Percentiles rank a stretch among this genome's conserved stretches.
These are phyloP conservation scores for Melanotaenia duboulayi DNA, from an alignment of 2,113 vertebrate species.

Conservation along the genomic window DNA sequence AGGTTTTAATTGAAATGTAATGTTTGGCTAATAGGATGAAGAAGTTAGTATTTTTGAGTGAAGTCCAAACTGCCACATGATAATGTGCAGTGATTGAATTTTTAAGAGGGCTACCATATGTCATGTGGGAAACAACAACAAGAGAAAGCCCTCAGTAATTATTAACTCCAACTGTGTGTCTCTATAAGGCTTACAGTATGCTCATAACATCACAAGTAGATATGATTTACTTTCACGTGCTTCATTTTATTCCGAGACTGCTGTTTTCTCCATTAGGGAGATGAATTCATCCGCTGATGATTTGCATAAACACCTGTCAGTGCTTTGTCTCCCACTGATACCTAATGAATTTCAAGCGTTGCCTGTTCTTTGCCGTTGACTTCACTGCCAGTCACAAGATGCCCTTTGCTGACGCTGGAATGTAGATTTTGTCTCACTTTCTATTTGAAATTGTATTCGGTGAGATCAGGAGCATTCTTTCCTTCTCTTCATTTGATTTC, in stretches of 20 bases:
- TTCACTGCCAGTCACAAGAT: slow-evolving; percentile 43
- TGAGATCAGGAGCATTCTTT: slow-evolving; percentile 6
- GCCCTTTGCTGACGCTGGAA: slow-evolving; percentile 40
- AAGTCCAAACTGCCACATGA: not conserved
- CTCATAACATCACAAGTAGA: slow-evolving; percentile 62
- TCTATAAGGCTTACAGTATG: slow-evolving; percentile 18
- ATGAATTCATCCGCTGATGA: slow-evolving; percentile 71
- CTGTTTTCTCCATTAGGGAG: slow-evolving; percentile 74
- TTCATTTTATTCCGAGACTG: slow-evolving; percentile 59
- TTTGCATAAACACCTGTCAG: slow-evolving; percentile 84
- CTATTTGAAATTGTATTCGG: slow-evolving; percentile 30
- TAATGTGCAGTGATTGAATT: slow-evolving; percentile 3
- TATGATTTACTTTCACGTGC: slow-evolving; percentile 65
- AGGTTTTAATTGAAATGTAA: no score
- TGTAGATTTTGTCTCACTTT: slow-evolving; percentile 35
- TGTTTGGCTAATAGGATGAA: not conserved
- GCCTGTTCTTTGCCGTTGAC: slow-evolving; percentile 63
- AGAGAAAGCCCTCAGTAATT: slow-evolving; percentile 22
- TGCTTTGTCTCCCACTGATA: slow-evolving; percentile 80
- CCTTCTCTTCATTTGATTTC: slow-evolving; percentile 28
- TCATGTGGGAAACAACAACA: slow-evolving; percentile 5
- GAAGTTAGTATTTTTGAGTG: rapidly evolving
- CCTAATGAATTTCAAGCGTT: slow-evolving; percentile 76
- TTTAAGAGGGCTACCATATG: slow-evolving; percentile 4
- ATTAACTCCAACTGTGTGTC: slow-evolving; percentile 24